Evolutionary conservation across 2,888 invertebrate species (phyloP), one percentile per base, ranked within the genome.

Genomic region (Caenorhabditis wallacei): DNA sequence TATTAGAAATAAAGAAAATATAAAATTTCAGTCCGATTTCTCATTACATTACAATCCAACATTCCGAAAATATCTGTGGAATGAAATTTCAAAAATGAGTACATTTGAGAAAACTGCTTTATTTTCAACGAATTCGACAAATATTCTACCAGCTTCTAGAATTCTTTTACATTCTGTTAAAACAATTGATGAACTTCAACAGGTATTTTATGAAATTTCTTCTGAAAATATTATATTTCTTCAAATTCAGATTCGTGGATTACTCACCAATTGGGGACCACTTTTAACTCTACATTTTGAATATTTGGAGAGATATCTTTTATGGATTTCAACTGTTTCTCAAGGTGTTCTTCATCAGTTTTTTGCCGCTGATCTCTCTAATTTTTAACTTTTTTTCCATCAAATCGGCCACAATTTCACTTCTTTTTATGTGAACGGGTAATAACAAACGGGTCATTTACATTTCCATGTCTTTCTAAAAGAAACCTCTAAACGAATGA

Each of bases 251-350:
- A 84, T 88, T 30, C 82, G 81, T 35, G 70, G 69, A 30, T 76
- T 91, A 3, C 80, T 91, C 8, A 84, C 86, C 10, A 72, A 87
- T 48, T 90, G 91, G 90, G 88, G 88, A 20, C 82, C 85, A n/a
- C 72, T 87, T 26, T 59, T 89, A 22, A 64, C 84, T 8, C 71
- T 88, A 7, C 89, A 91, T 72, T 80, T 90, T 53, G 89, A 91
- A 26, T 90, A 88, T 78, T 64, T 90, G 16, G 84, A 87, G 51
- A 76, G 88, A 46, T 89, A 90, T 70, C 84, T 90, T 37, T 59
- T 70, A 13, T 91, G 91, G 91, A 69, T 84, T 51, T 71, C 82
- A 7, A 79, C 54, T 56, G 79, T 84, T 40, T 83, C 84, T 16
- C 70, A 69, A 63, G 86, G 86, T 11, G 80, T 86, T 10, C 70